These are phyloP conservation scores for Cheilosia pagana DNA, from an alignment of 2,888 invertebrate genomes.

Conservation along the genomic window DNA sequence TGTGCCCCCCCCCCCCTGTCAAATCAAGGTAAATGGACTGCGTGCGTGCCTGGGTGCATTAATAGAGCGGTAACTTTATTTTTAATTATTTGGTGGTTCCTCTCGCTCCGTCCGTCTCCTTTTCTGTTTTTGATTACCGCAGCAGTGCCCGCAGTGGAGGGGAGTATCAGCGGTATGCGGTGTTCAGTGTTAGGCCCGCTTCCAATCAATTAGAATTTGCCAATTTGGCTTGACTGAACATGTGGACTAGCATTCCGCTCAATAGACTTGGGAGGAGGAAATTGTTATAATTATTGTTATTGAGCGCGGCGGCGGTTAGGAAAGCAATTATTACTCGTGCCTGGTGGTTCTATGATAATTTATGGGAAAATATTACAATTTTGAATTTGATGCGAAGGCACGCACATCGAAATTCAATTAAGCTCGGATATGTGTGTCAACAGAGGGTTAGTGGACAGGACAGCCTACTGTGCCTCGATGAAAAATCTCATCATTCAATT, in stretches of 20 bases:
- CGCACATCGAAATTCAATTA: conserved; percentile 67
- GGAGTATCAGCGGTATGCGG: background rate
- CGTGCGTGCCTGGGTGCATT: conserved; percentile 70
- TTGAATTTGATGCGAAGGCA: conserved; percentile 67
- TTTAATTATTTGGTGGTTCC: conserved; percentile 69
- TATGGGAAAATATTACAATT: conserved; percentile 52
- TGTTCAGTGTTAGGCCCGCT: conserved; percentile 20
- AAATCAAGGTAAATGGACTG: conserved; percentile 65
- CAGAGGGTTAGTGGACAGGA: conserved; percentile 50
- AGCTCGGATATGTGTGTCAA: conserved; percentile 48
- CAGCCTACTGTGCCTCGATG: background rate
- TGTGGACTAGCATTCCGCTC: conserved; percentile 6
- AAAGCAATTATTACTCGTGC: conserved; percentile 61
- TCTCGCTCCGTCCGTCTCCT: conserved; percentile 21
- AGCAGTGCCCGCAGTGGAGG: conserved; percentile 15
- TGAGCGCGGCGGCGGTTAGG: conserved; percentile 49
- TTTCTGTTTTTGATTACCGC: conserved; percentile 54
- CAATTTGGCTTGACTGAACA: conserved; percentile 57
- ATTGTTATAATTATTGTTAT: conserved; percentile 72
- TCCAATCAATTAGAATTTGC: conserved; percentile 71
- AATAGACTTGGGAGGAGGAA: conserved; percentile 20
- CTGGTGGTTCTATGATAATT: conserved; percentile 58
- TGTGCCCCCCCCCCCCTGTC: conserved; percentile 13
- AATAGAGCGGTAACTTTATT: conserved; percentile 72
- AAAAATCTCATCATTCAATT: conserved; percentile 64